phyloP scores from a whole-genome alignment of 2,113 vertebrate genomes.

The Haemorhous mexicanus region DNA sequence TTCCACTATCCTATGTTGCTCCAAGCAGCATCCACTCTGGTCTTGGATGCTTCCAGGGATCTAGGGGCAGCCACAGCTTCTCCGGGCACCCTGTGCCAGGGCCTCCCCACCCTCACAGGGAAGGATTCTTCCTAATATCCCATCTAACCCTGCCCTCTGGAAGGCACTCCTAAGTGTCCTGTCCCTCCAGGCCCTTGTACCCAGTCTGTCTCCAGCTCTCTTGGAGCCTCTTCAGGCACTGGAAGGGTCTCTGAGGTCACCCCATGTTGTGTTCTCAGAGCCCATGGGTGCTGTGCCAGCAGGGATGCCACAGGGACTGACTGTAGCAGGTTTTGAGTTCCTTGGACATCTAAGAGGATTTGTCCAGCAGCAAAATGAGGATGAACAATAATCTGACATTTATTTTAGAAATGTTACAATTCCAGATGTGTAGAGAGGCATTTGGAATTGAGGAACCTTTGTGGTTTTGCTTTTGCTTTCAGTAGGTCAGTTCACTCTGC shows the following conservation, averaged over 20 bases:
- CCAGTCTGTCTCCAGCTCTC: not conserved
- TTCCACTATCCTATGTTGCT: not conserved
- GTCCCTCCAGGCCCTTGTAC: not conserved
- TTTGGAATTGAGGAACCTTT: not conserved
- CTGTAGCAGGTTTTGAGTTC: not conserved
- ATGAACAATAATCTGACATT: not conserved
- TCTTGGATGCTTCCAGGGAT: not conserved
- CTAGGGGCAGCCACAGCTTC: not conserved
- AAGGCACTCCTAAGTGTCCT: not conserved
- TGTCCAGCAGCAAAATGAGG: not conserved
- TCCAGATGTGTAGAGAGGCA: not conserved
- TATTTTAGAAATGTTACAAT: not conserved
- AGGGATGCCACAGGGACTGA: not conserved
- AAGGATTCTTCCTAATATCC: too few species aligned
- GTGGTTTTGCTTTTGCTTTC: not conserved
- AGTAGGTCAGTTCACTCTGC: not conserved
- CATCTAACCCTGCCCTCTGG: not conserved
- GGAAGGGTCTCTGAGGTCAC: not conserved
- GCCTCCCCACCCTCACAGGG: fast-evolving
- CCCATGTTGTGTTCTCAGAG: not conserved
- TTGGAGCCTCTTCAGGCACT: not conserved
- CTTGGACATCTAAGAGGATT: not conserved
- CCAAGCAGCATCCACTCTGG: not conserved
- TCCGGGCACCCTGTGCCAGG: not conserved
- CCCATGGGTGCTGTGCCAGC: not conserved